Base-by-base conservation (phyloP, 2,888 invertebrate species). In the Drosophila koepferae region DNA sequence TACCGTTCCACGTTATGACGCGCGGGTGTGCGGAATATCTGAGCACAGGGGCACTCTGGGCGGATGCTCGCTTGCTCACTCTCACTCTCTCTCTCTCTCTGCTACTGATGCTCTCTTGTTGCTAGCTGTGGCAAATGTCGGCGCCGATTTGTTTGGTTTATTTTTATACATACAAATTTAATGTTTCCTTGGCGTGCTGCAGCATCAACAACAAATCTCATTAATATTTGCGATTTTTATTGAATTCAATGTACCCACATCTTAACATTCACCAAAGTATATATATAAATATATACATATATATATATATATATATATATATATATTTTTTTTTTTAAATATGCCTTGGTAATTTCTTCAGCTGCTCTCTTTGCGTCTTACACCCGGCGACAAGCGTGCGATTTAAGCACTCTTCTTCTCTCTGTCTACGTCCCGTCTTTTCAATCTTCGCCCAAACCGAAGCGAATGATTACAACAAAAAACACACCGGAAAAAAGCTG, bases 181-280 rank as follows among this genome's bases (percentile, higher is more conserved):
- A 68, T 65, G 76, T 53, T 72, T 72, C 64, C 74, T 75, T 74
- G 70, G 75, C 75, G 40, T 71, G 66, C 63, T 44, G 59, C 72
- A 73, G 61, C 55, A 67, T 72, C 80, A 60, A 31, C 55, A 58
- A 44, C 58, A 58, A 58, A 80, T 46, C 76, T 60, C 69, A 80
- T 79, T 73, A 80, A 77, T 76, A 80, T 80, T 79, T 48, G 78
- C 69, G 59, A 80, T 73, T 76, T 80, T 73, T 79, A 73, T 77
- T 77, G 53, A 77, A 80, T 62, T 62, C 76, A 62, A 75, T 72
- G 55, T 40, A 58, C 49, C 66, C 55, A 68, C 54, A 63, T 36
- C 53, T 60, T 40, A 49, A 49, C 53, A 48, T 20, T 34, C 56
- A 48, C 23, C n/a, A 40, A 40, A 41, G 12, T 23, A 31, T 44